Conservation (phyloP, 2,888 invertebrate genomes). For the Phaonia tiefii region DNA sequence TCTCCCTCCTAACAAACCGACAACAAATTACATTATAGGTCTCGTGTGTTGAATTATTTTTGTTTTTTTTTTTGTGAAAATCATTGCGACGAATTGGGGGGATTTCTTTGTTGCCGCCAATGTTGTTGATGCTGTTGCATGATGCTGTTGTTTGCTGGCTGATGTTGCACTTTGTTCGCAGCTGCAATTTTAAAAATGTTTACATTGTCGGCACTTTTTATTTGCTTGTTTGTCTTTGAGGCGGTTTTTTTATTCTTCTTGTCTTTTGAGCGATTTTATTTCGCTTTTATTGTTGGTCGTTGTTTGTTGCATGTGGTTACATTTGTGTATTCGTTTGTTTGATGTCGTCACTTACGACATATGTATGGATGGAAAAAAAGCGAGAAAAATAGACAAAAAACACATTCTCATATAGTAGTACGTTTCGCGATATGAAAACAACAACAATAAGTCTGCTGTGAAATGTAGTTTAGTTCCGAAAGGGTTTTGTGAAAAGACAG, state of each 20-base stretch:
- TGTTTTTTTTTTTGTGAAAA: constrained; percentile 17
- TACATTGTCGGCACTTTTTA: constrained; percentile 66
- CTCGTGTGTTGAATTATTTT: constrained; percentile 24
- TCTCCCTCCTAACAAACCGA: constrained; percentile 41
- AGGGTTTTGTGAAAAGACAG: too few species aligned
- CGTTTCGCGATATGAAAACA: too few species aligned
- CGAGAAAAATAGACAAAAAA: too few species aligned
- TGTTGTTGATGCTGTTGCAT: constrained; percentile 1
- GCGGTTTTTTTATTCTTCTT: too few species aligned
- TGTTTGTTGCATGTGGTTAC: constrained; percentile 30
- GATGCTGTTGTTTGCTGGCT: not conserved
- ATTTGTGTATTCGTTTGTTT: constrained; percentile 36
- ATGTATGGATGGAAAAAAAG: constrained; percentile 40
- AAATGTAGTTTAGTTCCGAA: too few species aligned
- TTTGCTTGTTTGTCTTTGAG: not conserved
- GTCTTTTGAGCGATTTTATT: not conserved
- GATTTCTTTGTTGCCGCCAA: constrained; percentile 14
- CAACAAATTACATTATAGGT: constrained; percentile 58
- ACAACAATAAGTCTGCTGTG: too few species aligned
- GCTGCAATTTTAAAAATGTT: constrained; percentile 66
- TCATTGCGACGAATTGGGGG: not conserved
- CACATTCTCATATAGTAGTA: too few species aligned
- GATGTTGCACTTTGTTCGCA: constrained; percentile 61
- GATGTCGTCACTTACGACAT: constrained; percentile 62
- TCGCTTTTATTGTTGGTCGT: constrained; percentile 34